Conservation (phyloP, 1,140 invertebrate genomes). For the Zaprionus vittiger region DNA sequence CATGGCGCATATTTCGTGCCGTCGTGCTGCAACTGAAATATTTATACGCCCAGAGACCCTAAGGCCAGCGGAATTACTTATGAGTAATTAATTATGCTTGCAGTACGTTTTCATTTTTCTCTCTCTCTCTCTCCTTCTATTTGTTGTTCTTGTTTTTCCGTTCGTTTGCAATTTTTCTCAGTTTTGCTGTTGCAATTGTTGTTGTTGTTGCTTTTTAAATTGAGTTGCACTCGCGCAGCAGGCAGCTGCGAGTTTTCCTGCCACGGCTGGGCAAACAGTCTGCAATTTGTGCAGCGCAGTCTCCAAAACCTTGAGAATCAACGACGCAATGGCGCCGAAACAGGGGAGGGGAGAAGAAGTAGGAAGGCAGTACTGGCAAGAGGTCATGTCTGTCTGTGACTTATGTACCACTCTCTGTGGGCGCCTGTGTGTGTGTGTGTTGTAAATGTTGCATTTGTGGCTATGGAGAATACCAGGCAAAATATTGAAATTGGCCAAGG, state of each 20-base stretch:
- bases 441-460: constrained; percentile 39
- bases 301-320: constrained; percentile 48
- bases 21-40: constrained; percentile 61
- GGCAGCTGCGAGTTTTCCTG: constrained; percentile 22
- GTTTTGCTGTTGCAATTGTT: neutral
- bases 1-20: constrained; percentile 36
- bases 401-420: constrained; percentile 48
- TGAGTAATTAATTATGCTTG: constrained; percentile 78
- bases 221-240: constrained; percentile 57
- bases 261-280: constrained; percentile 5
- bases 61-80: constrained; percentile 67
- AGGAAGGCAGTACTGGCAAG: neutral
- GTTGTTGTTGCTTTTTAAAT: constrained; percentile 50
- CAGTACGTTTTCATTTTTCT: constrained; percentile 40
- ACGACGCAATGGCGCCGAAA: constrained; percentile 3
- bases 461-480: neutral
- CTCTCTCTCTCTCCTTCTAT: constrained; percentile 2
- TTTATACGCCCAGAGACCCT: constrained; percentile 53
- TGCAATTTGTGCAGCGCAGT: constrained; percentile 23
- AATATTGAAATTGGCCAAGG: constrained; percentile 46
- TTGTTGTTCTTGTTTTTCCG: constrained; percentile 7
- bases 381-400: constrained; percentile 49
- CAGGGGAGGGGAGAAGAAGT: neutral
- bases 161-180: neutral
- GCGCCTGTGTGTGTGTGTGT: constrained; percentile 21